Percentiles rank a stretch among this genome's conserved stretches.
Evolutionary conservation across 2,113 vertebrate species (phyloP).

Genomic region (Stegastes partitus): DNA sequence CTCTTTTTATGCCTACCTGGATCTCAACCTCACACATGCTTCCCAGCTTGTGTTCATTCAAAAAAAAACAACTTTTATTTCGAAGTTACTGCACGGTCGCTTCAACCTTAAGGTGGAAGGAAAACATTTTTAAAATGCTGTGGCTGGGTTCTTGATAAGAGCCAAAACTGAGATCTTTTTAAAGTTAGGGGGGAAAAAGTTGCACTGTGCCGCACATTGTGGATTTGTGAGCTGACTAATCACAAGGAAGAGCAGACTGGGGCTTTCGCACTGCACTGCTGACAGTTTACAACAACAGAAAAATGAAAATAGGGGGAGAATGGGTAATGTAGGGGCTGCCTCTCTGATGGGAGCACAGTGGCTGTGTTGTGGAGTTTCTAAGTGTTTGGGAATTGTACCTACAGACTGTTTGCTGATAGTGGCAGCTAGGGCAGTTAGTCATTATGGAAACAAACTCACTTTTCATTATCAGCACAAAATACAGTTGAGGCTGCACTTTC

Average conservation of each 20-base stretch:
- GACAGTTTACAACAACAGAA: slow-evolving; percentile 34
- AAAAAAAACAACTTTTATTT: background rate
- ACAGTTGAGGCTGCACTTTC: slow-evolving; percentile 49
- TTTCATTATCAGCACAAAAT: slow-evolving; percentile 68
- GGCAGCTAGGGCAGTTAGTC: slow-evolving; percentile 33
- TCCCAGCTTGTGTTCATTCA: background rate
- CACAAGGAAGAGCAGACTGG: slow-evolving; percentile 17
- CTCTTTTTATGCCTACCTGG: background rate
- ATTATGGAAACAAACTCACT: slow-evolving; percentile 47
- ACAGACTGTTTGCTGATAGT: slow-evolving; percentile 39
- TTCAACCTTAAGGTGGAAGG: background rate
- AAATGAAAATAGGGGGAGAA: slow-evolving; percentile 27
- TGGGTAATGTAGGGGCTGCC: background rate
- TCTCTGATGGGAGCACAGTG: slow-evolving; percentile 12
- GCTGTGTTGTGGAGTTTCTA: background rate
- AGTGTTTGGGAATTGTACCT: slow-evolving; percentile 26
- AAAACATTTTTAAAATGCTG: too few relatives aligned
- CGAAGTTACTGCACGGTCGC: background rate
- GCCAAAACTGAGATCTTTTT: slow-evolving; percentile 5
- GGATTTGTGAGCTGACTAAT: slow-evolving; percentile 38
- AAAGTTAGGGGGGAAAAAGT: background rate
- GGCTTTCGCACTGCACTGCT: slow-evolving; percentile 1
- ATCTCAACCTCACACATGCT: slow-evolving; percentile 18
- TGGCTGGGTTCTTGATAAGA: background rate
- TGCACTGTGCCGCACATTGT: background rate